phyloP scores from a whole-genome alignment of 2,888 invertebrate species.

The Anarsia innoxiella region DNA sequence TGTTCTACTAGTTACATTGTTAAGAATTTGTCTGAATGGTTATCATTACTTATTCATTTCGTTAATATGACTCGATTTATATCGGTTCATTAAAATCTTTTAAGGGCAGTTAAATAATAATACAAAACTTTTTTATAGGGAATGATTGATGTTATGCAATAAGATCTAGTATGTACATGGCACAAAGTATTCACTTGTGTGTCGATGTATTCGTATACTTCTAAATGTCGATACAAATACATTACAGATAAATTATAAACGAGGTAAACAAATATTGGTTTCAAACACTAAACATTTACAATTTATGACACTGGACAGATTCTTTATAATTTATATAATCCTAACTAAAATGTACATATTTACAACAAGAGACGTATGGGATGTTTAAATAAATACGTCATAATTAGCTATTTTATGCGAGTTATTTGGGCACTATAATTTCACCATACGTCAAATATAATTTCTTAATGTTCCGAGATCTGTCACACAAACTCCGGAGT shows the following conservation, averaged over 20 bases:
- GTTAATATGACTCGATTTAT: too few species aligned
- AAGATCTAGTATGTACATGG: slow-evolving; percentile 39
- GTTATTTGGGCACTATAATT: too few species aligned
- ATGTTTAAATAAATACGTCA: not conserved
- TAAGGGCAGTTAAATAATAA: too few species aligned
- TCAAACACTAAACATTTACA: slow-evolving; percentile 23
- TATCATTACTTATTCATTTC: too few species aligned
- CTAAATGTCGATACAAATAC: slow-evolving; percentile 11
- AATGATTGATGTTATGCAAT: slow-evolving; percentile 9
- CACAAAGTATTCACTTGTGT: slow-evolving; percentile 67
- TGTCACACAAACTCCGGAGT: slow-evolving; percentile 14
- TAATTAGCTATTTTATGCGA: not conserved
- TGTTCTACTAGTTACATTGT: slow-evolving; percentile 27
- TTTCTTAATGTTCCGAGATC: slow-evolving; percentile 15
- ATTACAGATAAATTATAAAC: slow-evolving; percentile 17
- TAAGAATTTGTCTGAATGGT: slow-evolving; percentile 2
- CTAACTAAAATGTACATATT: slow-evolving; percentile 56
- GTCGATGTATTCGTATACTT: slow-evolving; percentile 26
- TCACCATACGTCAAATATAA: not conserved
- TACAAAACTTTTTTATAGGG: too few species aligned
- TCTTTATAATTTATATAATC: slow-evolving; percentile 25
- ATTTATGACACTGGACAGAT: slow-evolving; percentile 66
- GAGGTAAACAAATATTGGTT: slow-evolving; percentile 22
- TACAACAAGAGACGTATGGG: slow-evolving; percentile 33
- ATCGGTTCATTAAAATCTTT: too few species aligned